Percentiles rank a stretch among this genome's conserved stretches.
Conservation (phyloP, 2,113 vertebrate species). For the Podarcis muralis region DNA sequence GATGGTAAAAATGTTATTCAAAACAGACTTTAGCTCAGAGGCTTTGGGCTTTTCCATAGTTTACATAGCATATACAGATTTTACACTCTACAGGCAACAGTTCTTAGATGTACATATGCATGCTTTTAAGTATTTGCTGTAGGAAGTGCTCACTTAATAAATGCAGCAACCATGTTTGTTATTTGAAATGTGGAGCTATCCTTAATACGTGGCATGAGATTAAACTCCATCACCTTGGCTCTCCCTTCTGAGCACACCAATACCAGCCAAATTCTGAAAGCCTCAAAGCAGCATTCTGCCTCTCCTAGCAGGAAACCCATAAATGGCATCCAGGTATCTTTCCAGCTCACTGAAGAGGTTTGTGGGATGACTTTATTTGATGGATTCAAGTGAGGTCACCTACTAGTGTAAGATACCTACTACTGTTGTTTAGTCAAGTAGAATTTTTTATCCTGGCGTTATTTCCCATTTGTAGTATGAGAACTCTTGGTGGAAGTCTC, state of each 20-base stretch:
- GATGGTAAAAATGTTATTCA: conserved; percentile 76
- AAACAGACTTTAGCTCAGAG: background rate
- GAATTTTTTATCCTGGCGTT: background rate
- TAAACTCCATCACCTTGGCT: background rate
- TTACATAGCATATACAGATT: background rate
- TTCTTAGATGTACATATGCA: background rate
- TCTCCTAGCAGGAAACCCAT: background rate
- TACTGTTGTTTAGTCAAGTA: background rate
- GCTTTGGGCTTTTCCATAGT: fast-evolving
- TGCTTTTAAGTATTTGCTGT: background rate
- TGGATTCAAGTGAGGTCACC: background rate
- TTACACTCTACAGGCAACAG: background rate
- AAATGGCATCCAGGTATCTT: background rate
- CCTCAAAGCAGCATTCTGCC: background rate
- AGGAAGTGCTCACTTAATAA: background rate
- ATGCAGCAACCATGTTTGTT: no score
- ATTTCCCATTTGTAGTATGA: background rate
- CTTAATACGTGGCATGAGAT: background rate
- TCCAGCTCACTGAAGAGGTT: background rate
- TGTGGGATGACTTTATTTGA: background rate
- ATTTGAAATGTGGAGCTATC: background rate
- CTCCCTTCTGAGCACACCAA: background rate
- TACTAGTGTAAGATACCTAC: background rate
- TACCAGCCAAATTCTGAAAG: background rate
- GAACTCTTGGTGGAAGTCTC: background rate